phyloP scores from a whole-genome alignment of 2,113 vertebrate genomes.

The Drymodes brunneopygia region DNA sequence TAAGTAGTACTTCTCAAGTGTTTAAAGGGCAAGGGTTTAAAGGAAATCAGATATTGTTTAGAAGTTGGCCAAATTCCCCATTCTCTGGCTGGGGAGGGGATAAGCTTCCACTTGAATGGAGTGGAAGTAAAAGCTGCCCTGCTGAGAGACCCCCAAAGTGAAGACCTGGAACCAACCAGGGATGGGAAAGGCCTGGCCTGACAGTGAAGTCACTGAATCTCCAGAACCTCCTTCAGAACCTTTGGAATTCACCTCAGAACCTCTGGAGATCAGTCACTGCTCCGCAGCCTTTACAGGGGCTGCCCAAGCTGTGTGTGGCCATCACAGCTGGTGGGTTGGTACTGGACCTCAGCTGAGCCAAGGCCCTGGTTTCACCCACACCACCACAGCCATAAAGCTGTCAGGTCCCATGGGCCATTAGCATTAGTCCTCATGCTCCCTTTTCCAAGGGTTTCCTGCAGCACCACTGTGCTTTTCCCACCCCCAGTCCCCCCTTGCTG shows the following conservation, averaged over 20 bases:
- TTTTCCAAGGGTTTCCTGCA: neutral
- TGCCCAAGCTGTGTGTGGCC: neutral
- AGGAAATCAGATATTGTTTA: neutral
- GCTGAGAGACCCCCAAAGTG: neutral
- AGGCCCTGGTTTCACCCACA: neutral
- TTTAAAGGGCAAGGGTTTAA: neutral
- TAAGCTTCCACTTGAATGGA: neutral
- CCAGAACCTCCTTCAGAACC: neutral
- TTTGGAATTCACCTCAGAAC: neutral
- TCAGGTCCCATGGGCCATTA: neutral
- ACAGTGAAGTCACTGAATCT: neutral
- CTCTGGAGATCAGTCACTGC: neutral
- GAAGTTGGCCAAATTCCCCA: neutral
- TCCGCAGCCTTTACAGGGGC: rapidly evolving
- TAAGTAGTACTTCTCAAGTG: neutral
- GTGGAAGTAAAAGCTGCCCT: neutral
- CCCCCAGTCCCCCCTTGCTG: rapidly evolving
- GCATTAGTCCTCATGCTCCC: neutral
- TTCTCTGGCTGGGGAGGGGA: neutral
- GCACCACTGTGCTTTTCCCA: neutral
- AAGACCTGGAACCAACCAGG: neutral
- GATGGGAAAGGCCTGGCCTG: neutral
- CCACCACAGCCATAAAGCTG: neutral
- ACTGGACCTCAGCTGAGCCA: neutral
- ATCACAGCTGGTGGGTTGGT: neutral